Conservation (phyloP, 2,797 vertebrate genomes). For the Girardinus metallicus region DNA sequence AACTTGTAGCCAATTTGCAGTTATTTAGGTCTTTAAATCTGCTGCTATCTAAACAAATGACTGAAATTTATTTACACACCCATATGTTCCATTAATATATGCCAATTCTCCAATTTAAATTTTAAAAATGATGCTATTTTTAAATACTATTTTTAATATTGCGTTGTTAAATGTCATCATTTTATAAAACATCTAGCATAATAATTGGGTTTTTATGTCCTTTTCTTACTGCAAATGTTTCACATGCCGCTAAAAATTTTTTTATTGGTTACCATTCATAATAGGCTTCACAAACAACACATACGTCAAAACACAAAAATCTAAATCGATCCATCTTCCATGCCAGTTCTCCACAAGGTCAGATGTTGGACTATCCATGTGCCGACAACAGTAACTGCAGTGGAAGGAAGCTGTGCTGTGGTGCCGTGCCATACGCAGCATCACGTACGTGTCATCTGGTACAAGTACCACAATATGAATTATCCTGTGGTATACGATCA, state of each 20-base stretch:
- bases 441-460: conserved; percentile 49
- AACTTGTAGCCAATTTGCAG: background rate
- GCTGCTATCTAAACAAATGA: background rate
- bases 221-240: background rate
- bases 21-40: no score
- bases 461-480: background rate
- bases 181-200: background rate
- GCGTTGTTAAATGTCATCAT: background rate
- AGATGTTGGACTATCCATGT: conserved; percentile 25
- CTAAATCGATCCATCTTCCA: background rate
- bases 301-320: background rate
- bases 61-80: background rate
- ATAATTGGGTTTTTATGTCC: background rate
- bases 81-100: background rate
- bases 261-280: background rate
- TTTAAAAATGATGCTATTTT: no score
- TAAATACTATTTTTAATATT: no score
- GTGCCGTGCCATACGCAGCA: conserved; percentile 53
- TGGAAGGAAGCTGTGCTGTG: conserved; percentile 57
- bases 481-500: conserved; percentile 55
- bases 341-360: conserved; percentile 18
- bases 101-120: no score
- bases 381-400: conserved; percentile 36
- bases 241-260: background rate
- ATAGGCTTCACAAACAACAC: background rate